Evolutionary conservation across 2,888 invertebrate species (phyloP).

Genomic region (Plebejus melissa): DNA sequence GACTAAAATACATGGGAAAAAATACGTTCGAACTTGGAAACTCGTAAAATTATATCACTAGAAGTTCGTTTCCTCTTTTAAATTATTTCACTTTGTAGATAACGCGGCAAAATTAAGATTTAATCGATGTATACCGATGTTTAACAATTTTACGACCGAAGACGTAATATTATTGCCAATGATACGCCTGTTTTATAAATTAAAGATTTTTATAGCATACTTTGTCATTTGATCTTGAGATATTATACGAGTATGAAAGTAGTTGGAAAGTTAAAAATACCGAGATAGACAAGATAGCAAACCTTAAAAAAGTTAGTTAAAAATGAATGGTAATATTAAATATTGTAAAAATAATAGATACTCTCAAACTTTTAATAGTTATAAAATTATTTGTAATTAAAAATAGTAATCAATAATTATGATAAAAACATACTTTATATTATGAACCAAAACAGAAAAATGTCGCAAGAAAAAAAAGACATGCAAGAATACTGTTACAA

Average conservation of each 20-base stretch:
- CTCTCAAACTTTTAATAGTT: no score
- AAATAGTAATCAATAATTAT: no score
- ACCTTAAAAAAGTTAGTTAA: no score
- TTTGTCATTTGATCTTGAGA: neutral
- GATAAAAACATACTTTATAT: no score
- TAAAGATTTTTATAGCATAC: constrained; percentile 1
- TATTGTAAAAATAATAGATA: no score
- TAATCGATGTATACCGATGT: constrained; percentile 16
- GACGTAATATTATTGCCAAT: constrained; percentile 1
- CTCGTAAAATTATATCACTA: constrained; percentile 32
- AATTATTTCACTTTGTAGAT: constrained; percentile 8
- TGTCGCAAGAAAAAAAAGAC: no score
- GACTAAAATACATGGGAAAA: constrained; percentile 35
- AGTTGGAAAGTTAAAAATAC: neutral
- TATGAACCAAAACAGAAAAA: no score
- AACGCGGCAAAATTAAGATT: neutral
- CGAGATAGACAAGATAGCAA: neutral
- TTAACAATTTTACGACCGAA: constrained; percentile 8
- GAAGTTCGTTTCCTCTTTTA: constrained; percentile 7
- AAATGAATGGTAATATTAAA: no score
- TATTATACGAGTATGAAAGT: neutral
- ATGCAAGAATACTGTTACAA: no score
- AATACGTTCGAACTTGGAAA: constrained; percentile 32
- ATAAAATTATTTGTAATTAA: no score
- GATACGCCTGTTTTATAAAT: neutral